These are phyloP conservation scores for Crocodylus rhombifer DNA, from an alignment of 2,797 vertebrate genomes.

Conservation along the genomic window DNA sequence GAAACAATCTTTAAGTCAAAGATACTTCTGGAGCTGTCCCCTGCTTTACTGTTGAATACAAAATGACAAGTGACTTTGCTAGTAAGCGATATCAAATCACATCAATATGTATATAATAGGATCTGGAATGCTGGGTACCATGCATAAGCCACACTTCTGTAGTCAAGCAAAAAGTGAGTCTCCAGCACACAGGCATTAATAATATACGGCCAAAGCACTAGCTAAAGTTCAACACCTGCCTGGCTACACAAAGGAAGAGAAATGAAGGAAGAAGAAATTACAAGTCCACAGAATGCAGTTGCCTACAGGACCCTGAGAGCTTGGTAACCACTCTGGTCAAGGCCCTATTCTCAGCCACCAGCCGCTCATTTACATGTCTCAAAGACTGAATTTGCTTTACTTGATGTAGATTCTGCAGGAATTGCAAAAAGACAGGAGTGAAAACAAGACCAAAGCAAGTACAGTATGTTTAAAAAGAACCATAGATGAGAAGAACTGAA, in stretches of 20 bases:
- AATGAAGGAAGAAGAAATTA: constrained; percentile 87
- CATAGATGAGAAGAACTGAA: constrained; percentile 43
- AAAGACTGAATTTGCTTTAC: constrained; percentile 97
- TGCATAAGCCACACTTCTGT: constrained; percentile 82
- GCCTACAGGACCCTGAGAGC: constrained; percentile 93
- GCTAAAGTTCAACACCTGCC: constrained; percentile 89
- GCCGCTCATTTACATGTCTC: constrained; percentile 94
- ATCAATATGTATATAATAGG: constrained; percentile 14
- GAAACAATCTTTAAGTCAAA: not conserved
- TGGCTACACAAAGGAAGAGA: constrained; percentile 89
- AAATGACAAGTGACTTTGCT: not conserved
- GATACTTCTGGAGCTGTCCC: not conserved
- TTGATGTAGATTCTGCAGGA: constrained; percentile 94
- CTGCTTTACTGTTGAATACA: not conserved
- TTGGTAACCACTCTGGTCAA: constrained; percentile 96
- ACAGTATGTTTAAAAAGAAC: constrained; percentile 57
- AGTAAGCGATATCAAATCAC: not conserved
- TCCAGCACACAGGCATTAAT: constrained; percentile 78
- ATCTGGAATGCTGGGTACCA: constrained; percentile 61
- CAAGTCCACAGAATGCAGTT: constrained; percentile 88
- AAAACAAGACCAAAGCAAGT: constrained; percentile 56
- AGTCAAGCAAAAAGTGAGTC: constrained; percentile 74
- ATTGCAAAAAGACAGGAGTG: constrained; percentile 81
- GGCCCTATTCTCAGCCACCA: constrained; percentile 97
- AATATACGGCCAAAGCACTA: constrained; percentile 80